Conservation (phyloP, 2,113 vertebrate genomes). For the Fulica atra region DNA sequence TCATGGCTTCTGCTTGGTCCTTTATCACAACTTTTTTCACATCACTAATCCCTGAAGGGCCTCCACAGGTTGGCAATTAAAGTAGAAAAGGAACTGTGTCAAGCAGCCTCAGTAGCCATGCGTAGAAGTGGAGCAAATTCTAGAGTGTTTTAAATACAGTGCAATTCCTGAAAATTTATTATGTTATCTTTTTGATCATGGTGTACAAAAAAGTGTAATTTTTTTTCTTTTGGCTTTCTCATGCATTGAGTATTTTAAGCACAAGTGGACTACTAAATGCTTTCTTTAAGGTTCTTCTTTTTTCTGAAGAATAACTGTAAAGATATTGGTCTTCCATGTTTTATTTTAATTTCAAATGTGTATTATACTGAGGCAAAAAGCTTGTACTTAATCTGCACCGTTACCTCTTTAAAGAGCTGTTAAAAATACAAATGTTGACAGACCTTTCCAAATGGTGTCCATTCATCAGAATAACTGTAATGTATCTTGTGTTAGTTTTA, state of each 20-base stretch:
- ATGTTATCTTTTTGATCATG: slow-evolving; percentile 73
- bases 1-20: slow-evolving; percentile 93
- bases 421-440: slow-evolving; percentile 36
- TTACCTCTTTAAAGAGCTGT: slow-evolving; percentile 79
- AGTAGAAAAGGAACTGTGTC: slow-evolving; percentile 54
- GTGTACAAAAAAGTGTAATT: slow-evolving; percentile 71
- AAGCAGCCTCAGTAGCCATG: slow-evolving; percentile 49
- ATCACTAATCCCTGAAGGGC: slow-evolving; percentile 94
- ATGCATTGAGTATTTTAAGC: slow-evolving; percentile 78
- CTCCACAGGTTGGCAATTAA: slow-evolving; percentile 92
- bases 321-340: slow-evolving; percentile 76
- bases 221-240: slow-evolving; percentile 72
- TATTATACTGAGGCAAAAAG: slow-evolving; percentile 47
- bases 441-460: slow-evolving; percentile 38
- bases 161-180: slow-evolving; percentile 76
- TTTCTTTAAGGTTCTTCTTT: slow-evolving; percentile 72
- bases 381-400: slow-evolving; percentile 34
- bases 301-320: slow-evolving; percentile 73
- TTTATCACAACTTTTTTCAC: slow-evolving; percentile 97
- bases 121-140: slow-evolving; percentile 26
- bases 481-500: slow-evolving; percentile 40
- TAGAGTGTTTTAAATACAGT: slow-evolving; percentile 76
- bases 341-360: slow-evolving; percentile 64
- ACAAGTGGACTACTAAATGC: slow-evolving; percentile 78
- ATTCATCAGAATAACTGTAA: slow-evolving; percentile 6